Evolutionary conservation across 2,888 invertebrate species (phyloP), one percentile per base, ranked within the genome.

Genomic region (Diaprepes abbreviatus): DNA sequence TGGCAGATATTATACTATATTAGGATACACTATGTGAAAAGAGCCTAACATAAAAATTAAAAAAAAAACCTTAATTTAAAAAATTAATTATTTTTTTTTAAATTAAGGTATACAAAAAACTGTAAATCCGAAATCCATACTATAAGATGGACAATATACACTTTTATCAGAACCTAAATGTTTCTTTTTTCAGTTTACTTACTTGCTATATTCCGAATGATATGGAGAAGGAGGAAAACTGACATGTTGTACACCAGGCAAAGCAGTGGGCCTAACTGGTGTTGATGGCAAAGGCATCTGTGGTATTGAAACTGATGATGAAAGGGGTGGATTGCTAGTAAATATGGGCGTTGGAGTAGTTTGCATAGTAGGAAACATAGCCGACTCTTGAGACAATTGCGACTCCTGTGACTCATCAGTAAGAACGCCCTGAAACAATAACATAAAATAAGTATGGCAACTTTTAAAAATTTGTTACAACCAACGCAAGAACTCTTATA

Each of bases 381-480:
- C 88, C 40, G 92, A 90, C 80, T 92, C 93, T 82, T 92, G 92
- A 10, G 72, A 70, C 6, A 73, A 57, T 36, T 73, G 73, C 1
- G 92, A 91, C 82, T 93, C 92, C 86, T 92, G 89, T 7, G 91
- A 91, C 81, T 93, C 93, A 79, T 93, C 93, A n/a, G 92, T 93
- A 65, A 93, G 88, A 68, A 95, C 94, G 45, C 93, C 94, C 85
- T 83, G 63, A 17, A 52, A 43, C n/a, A n/a, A n/a, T n/a, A n/a
- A n/a, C n/a, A n/a, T n/a, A n/a, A n/a, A n/a, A n/a, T n/a, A n/a
- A n/a, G n/a, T n/a, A n/a, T n/a, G n/a, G n/a, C n/a, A n/a, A n/a
- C n/a, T n/a, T n/a, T n/a, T n/a, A n/a, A n/a, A n/a, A n/a, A n/a
- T n/a, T n/a, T n/a, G n/a, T n/a, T n/a, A n/a, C n/a, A n/a, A n/a